Percentiles rank a stretch among this genome's conserved stretches.
Evolutionary conservation across 1,140 invertebrate genomes (phyloP).

Genomic region (Prorops nasuta): DNA sequence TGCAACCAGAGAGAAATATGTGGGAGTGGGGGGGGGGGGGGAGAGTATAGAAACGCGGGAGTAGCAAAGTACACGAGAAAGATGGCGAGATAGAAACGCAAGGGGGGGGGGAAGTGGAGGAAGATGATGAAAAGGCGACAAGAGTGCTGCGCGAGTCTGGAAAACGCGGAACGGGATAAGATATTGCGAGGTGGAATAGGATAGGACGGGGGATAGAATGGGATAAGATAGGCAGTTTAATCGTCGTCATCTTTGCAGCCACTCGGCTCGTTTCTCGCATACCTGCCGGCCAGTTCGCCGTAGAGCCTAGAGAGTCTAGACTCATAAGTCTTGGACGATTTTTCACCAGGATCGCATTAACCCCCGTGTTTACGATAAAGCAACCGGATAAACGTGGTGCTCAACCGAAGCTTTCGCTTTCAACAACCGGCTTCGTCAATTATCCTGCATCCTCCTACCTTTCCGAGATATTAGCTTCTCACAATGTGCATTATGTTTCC

Average conservation of each 20-base stretch:
- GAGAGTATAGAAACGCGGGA: background rate
- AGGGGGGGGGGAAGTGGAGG: no score
- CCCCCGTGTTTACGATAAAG: constrained; percentile 28
- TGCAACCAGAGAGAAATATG: constrained; percentile 12
- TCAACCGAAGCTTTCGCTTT: constrained; percentile 18
- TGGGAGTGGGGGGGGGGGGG: background rate
- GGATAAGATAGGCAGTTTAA: constrained; percentile 26
- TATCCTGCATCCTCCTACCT: no score
- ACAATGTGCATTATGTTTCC: no score
- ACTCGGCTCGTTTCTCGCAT: constrained; percentile 24
- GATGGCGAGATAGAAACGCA: background rate
- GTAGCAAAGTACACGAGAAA: background rate
- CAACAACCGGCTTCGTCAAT: constrained; percentile 10
- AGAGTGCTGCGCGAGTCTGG: background rate
- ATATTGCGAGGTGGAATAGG: constrained; percentile 4
- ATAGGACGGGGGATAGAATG: constrained; percentile 4
- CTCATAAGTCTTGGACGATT: constrained; percentile 25
- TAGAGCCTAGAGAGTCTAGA: constrained; percentile 22
- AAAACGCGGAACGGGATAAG: background rate
- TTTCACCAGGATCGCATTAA: constrained; percentile 23
- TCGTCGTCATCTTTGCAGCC: no score
- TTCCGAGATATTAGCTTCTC: no score
- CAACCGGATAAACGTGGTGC: constrained; percentile 14
- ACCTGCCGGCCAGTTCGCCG: constrained; percentile 12
- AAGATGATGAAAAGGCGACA: constrained; percentile 11